Evolutionary conservation across 2,797 vertebrate species (phyloP).

Genomic region (Microcaecilia unicolor): DNA sequence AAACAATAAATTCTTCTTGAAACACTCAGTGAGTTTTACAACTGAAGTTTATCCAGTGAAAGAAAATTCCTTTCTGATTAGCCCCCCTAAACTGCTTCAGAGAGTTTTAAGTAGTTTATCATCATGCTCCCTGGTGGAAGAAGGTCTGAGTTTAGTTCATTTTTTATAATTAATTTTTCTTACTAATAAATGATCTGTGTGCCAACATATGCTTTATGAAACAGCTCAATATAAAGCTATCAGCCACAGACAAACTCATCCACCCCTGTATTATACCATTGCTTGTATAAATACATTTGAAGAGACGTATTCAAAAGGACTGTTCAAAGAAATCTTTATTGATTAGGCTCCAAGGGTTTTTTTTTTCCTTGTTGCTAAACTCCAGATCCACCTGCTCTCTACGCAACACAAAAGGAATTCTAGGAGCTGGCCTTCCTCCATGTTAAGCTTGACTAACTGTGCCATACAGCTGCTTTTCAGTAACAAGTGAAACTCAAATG

Average conservation of each 20-base stretch:
- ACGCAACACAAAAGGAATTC: too few relatives aligned
- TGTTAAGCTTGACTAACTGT: too few relatives aligned
- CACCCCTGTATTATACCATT: not conserved
- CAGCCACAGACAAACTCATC: not conserved
- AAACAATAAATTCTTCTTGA: not conserved
- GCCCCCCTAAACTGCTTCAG: conserved; percentile 22
- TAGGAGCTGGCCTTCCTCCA: too few relatives aligned
- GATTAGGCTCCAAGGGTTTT: too few relatives aligned
- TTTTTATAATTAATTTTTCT: conserved; percentile 16
- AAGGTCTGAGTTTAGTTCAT: conserved; percentile 6
- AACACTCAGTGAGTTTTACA: conserved; percentile 8
- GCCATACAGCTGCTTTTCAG: too few relatives aligned
- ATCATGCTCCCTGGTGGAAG: conserved; percentile 13
- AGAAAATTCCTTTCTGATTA: conserved; percentile 16
- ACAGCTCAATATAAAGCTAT: not conserved
- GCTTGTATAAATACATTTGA: not conserved
- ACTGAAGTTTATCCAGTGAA: conserved; percentile 9
- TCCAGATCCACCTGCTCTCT: too few relatives aligned
- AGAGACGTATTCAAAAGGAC: too few relatives aligned
- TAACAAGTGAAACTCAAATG: too few relatives aligned
- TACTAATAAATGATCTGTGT: conserved; percentile 11
- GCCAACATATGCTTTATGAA: conserved; percentile 3
- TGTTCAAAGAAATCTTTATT: too few relatives aligned
- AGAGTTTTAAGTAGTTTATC: conserved; percentile 26
- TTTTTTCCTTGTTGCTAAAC: too few relatives aligned